Base-by-base conservation (phyloP, 2,888 invertebrate genomes). In the Dione vanillae region DNA sequence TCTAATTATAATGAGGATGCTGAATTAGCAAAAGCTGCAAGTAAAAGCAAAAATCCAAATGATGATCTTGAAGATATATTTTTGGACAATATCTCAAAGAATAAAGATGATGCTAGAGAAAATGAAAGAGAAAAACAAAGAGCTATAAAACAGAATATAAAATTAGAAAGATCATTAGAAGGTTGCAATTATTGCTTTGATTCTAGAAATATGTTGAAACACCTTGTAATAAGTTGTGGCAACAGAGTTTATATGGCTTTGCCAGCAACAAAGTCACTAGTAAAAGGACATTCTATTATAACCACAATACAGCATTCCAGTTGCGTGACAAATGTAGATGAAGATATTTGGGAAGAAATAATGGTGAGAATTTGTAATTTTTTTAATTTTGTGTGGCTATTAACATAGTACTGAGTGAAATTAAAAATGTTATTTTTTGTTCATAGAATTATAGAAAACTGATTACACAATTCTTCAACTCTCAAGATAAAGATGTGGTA, bases 291-390 rank as follows among this genome's bases (percentile, higher is more conserved):
- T 83, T 99, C 97, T 82, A 90, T 97, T 64, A 96, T 99, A 79
- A 94, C 96, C 2, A 98, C 99, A 0, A 95, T 96, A 81, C 95
- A 96, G 77, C 99, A 99, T 87, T 92, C 95, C 0, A 84, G 96
- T 2, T 97, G 97, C 84, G 95, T 96, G 47, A 98, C 98, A 0
- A 95, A 96, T 75, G 83, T 98, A 52, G 99, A 99, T 91, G 99
- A 99, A 94, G 98, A 99, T 91, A 96, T 97, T 59, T 99, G 98
- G 97, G 94, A 95, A 71, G 99, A 99, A 92, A 94, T 99, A 71
- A 94, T 95, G 92, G 96, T 96, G 88, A 83, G 81, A 45, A 74
- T 37, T 1, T 12, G n/a, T 16, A 19, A 20, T 8, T 14, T 11
- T 16, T 54, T 27, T 6, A 12, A 9, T 40, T 40, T n/a, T 58